Base-by-base conservation (phyloP, 2,888 invertebrate genomes). In the Thumatha senex region DNA sequence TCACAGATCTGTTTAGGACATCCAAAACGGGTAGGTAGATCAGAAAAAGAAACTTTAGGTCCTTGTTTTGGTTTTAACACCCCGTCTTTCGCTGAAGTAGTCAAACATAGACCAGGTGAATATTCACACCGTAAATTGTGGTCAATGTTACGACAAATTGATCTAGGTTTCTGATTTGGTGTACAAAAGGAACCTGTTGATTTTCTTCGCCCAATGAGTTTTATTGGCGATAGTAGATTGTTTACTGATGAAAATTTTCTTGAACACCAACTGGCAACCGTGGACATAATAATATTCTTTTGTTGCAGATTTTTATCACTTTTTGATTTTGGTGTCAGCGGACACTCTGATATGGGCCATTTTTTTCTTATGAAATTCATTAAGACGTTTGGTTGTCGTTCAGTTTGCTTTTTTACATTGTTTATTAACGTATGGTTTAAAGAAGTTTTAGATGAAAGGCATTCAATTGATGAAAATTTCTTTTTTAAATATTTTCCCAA, bases 111-210 rank as follows among this genome's bases (percentile, higher is more conserved):
- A 29, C 35, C 44, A 9, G 35, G 24, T 35, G 44, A 35, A 34
- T 43, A 14, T 35, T 58, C 60, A 45, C 56, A 52, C 40, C 49
- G 45, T 49, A 59, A 48, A 45, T 34, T 56, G 18, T 5, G 18
- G 5, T 24, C 18, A 24, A 24, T 24, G 5, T 24, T 24, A 24
- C 18, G 18, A 5, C 18, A 24, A 24, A 24, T 4, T 2, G 18
- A 82, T 56, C 56, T 71, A 40, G 58, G 77, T 24, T 40, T 56
- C 12, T 72, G 70, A 53, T 75, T 65, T 13, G 76, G 74, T 24
- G 18, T 5, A 24, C 3, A 24, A 24, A 24, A 24, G 5, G 38
- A 10, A 40, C 24, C 24, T 1, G 10, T 38, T 35, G 53, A 39
- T 10, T 14, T 8, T 40, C 56, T 58, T 10, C 46, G 44, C 39